Percentiles rank a stretch among this genome's conserved stretches.
Evolutionary conservation across 2,113 vertebrate genomes (phyloP).

Genomic region (Hemibates koningsi): DNA sequence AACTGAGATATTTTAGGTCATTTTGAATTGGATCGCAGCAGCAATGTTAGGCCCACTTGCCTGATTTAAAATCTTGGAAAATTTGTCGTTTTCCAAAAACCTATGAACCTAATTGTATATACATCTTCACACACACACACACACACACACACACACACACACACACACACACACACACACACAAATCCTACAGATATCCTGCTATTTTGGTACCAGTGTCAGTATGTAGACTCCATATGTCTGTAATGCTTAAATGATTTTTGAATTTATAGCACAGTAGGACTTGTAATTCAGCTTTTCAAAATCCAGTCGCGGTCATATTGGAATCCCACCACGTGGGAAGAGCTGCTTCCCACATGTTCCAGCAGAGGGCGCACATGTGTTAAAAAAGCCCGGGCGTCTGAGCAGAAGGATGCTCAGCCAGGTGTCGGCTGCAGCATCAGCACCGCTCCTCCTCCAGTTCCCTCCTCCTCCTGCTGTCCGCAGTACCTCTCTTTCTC

Average conservation of each 20-base stretch:
- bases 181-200: neutral
- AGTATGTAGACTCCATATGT: neutral
- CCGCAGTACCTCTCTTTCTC: slow-evolving; percentile 26
- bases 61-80: neutral
- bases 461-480: slow-evolving; percentile 27
- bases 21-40: neutral
- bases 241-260: neutral
- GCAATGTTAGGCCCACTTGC: neutral
- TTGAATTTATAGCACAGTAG: neutral
- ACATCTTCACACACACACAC: neutral
- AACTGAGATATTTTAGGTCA: neutral
- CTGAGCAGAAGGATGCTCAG: neutral
- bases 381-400: neutral
- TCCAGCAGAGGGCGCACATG: slow-evolving; percentile 40
- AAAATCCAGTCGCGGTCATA: neutral
- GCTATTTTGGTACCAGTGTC: neutral
- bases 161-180: neutral
- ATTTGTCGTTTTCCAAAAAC: neutral
- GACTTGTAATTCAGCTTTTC: neutral
- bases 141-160: too few species aligned
- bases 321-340: neutral
- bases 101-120: neutral
- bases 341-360: neutral
- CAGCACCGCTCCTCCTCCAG: slow-evolving; percentile 51
- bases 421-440: slow-evolving; percentile 64